Percentiles rank a stretch among this genome's conserved stretches.
phyloP scores from a whole-genome alignment of 2,113 vertebrate species.

The Lepus americanus region DNA sequence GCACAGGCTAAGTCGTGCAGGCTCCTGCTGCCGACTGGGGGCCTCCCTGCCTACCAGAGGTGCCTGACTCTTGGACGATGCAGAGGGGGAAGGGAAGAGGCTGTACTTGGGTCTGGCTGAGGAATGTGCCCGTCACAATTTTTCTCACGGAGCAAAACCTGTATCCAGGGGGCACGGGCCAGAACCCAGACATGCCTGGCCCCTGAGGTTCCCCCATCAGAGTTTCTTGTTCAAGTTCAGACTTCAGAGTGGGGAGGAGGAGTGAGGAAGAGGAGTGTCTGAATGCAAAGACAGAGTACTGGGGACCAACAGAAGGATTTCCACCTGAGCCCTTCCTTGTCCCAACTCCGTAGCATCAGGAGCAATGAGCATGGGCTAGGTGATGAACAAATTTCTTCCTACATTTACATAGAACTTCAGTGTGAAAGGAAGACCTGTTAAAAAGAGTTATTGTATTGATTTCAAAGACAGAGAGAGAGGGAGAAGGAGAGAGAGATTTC shows the following conservation, averaged over 20 bases:
- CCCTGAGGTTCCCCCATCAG: not conserved
- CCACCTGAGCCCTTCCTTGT: not conserved
- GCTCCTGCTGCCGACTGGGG: not conserved
- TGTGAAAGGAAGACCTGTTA: no score
- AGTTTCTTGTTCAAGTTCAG: not conserved
- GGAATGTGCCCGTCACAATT: not conserved
- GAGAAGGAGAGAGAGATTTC: no score
- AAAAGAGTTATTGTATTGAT: no score
- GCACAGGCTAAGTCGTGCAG: not conserved
- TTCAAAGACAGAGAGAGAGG: no score
- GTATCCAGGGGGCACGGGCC: not conserved
- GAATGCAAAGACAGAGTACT: not conserved
- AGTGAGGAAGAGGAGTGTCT: fast-evolving
- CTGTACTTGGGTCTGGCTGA: not conserved
- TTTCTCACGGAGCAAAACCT: not conserved
- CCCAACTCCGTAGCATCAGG: not conserved
- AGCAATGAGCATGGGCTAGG: not conserved
- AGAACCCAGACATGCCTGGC: not conserved
- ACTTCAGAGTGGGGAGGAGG: not conserved
- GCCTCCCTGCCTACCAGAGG: not conserved
- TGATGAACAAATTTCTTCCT: no score
- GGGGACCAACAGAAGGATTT: not conserved
- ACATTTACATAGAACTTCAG: no score
- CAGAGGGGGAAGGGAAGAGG: not conserved
- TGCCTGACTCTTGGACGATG: not conserved